Percentiles rank a stretch among this genome's conserved stretches.
Evolutionary conservation across 2,888 invertebrate genomes (phyloP).

Genomic region (Brachyopa scutellaris): DNA sequence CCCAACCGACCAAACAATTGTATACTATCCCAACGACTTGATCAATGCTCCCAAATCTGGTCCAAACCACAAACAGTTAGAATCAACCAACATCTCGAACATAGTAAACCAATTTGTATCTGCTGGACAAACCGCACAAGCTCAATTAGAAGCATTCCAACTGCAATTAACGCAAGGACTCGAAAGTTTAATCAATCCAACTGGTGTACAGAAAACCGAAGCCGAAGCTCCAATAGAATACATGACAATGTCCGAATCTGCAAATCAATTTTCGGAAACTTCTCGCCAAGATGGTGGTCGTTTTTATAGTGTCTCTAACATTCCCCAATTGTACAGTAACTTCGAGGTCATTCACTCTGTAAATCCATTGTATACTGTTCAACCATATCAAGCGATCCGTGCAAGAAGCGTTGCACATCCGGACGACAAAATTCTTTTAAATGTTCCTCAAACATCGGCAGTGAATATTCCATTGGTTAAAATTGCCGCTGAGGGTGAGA

Average conservation of each 20-base stretch:
- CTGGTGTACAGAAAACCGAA: slow-evolving; percentile 66
- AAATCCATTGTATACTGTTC: slow-evolving; percentile 73
- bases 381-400: slow-evolving; percentile 72
- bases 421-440: slow-evolving; percentile 23
- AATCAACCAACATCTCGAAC: slow-evolving; percentile 49
- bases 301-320: slow-evolving; percentile 75
- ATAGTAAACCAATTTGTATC: slow-evolving; percentile 57
- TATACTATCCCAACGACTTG: slow-evolving; percentile 78
- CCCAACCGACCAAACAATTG: slow-evolving; percentile 79
- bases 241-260: slow-evolving; percentile 72
- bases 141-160: slow-evolving; percentile 55
- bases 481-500: not conserved
- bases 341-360: slow-evolving; percentile 73
- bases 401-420: slow-evolving; percentile 67
- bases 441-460: not conserved
- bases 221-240: slow-evolving; percentile 2
- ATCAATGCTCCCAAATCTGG: slow-evolving; percentile 37
- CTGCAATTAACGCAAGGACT: slow-evolving; percentile 53
- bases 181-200: slow-evolving; percentile 48
- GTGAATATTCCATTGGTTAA: not conserved
- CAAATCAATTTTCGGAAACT: slow-evolving; percentile 84
- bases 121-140: slow-evolving; percentile 54
- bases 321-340: slow-evolving; percentile 81
- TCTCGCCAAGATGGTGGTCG: slow-evolving; percentile 78
- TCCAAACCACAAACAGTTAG: slow-evolving; percentile 45